phyloP scores from a whole-genome alignment of 2,888 invertebrate species.

The Acanthopleura granulata region DNA sequence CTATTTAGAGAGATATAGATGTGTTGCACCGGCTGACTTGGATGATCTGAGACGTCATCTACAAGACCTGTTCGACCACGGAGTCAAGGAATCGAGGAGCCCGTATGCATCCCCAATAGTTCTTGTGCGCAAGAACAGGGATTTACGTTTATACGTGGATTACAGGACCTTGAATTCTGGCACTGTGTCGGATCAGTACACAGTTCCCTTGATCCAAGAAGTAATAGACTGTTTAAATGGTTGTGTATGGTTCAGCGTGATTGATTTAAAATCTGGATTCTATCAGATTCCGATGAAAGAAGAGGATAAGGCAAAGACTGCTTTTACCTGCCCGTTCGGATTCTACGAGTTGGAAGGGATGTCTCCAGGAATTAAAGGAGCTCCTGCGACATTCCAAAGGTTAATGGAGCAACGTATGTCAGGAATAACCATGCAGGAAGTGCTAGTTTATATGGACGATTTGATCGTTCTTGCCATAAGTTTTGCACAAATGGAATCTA shows the following conservation, averaged over 20 bases:
- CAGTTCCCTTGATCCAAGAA: slow-evolving; percentile 15
- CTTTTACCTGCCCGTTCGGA: slow-evolving; percentile 17
- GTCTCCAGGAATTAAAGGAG: slow-evolving; percentile 18
- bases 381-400: slow-evolving; percentile 21
- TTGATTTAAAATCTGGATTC: too few relatives aligned
- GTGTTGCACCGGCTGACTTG: slow-evolving; percentile 14
- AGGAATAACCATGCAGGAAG: slow-evolving; percentile 11
- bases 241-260: too few relatives aligned
- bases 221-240: slow-evolving; percentile 19
- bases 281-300: too few relatives aligned
- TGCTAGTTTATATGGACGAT: slow-evolving; percentile 23
- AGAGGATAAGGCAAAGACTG: slow-evolving; percentile 19
- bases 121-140: slow-evolving; percentile 10
- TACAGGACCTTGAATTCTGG: slow-evolving; percentile 12
- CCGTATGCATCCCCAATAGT: slow-evolving; percentile 18
- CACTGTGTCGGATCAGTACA: slow-evolving; percentile 13
- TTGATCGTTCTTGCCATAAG: slow-evolving; percentile 19
- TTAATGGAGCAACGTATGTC: slow-evolving; percentile 18
- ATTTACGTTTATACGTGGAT: slow-evolving; percentile 10
- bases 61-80: not conserved
- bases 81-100: slow-evolving; percentile 6
- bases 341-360: slow-evolving; percentile 18
- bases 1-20: slow-evolving; percentile 11
- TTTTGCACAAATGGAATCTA: slow-evolving; percentile 3
- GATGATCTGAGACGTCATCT: slow-evolving; percentile 6